These are phyloP conservation scores for Gonioctena quinquepunctata DNA, from an alignment of 1,140 invertebrate genomes.

Conservation along the genomic window DNA sequence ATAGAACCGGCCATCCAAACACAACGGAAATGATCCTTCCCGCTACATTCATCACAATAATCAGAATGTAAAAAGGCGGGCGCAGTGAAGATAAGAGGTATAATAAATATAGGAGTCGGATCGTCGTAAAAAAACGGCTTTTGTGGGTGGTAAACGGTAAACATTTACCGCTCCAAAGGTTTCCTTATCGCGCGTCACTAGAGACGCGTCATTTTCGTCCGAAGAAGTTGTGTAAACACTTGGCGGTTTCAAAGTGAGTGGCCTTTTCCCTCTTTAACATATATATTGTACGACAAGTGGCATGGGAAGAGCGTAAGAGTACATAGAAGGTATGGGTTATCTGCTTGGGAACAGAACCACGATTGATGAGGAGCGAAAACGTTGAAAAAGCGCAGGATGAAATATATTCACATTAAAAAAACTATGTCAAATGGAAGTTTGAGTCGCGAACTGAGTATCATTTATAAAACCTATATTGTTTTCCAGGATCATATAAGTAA, in stretches of 20 bases:
- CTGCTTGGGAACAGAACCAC: too few relatives aligned
- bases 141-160: not conserved
- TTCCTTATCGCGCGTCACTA: not conserved
- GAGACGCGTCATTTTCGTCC: not conserved
- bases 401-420: too few relatives aligned
- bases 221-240: not conserved
- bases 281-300: not conserved
- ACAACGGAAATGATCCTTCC: not conserved
- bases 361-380: too few relatives aligned
- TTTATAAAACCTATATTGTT: too few relatives aligned
- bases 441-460: too few relatives aligned
- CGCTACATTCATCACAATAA: not conserved
- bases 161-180: not conserved
- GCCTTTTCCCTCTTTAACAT: not conserved
- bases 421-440: too few relatives aligned
- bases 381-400: too few relatives aligned
- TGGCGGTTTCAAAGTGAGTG: not conserved
- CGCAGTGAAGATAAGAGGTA: not conserved
- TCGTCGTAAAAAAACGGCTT: not conserved
- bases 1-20: too few relatives aligned
- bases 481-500: too few relatives aligned
- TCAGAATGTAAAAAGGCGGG: not conserved
- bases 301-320: not conserved
- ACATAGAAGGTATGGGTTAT: too few relatives aligned
- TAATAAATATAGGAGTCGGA: not conserved